Percentiles rank a stretch among this genome's conserved stretches.
Conservation (phyloP, 2,113 vertebrate genomes). For the Entomyzon cyanotis region DNA sequence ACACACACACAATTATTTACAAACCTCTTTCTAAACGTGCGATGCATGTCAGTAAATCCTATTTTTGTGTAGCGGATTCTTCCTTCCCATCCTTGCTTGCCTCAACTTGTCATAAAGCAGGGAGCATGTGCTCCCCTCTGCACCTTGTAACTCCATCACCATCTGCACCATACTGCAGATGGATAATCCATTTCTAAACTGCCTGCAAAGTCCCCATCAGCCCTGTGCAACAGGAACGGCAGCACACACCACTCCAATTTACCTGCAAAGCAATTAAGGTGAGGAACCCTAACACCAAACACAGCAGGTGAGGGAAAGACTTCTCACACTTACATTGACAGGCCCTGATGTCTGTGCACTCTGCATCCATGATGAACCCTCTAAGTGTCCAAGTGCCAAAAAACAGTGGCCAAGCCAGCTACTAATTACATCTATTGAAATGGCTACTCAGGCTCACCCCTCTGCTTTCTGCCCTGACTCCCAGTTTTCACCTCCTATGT, state of each 20-base stretch:
- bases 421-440: neutral
- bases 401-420: neutral
- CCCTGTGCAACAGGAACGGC: neutral
- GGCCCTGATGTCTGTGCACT: neutral
- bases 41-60: neutral
- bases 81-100: neutral
- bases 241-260: neutral
- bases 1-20: neutral
- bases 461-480: neutral
- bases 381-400: rapidly evolving
- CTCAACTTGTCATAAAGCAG: neutral
- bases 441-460: neutral
- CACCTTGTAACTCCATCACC: neutral
- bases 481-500: neutral
- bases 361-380: neutral
- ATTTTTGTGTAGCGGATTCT: neutral
- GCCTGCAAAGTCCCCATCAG: neutral
- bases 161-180: neutral
- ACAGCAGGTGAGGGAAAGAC: neutral
- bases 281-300: neutral
- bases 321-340: neutral
- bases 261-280: neutral
- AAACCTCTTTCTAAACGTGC: neutral
- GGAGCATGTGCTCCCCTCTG: neutral
- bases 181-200: neutral